phyloP scores from a whole-genome alignment of 2,113 vertebrate genomes.

The Candoia aspera region DNA sequence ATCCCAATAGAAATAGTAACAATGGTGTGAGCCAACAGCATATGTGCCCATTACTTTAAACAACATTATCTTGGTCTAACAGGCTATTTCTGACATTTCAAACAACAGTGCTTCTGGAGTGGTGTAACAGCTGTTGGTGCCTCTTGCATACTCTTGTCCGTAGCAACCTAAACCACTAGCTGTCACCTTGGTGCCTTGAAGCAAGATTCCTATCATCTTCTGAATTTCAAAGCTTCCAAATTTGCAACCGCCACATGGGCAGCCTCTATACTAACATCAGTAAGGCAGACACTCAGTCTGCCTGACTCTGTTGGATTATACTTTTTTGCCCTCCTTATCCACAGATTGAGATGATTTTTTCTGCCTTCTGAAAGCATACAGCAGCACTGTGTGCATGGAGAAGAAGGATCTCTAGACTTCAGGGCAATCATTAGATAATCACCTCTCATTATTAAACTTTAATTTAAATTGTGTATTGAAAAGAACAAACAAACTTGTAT shows the following conservation, averaged over 20 bases:
- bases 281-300: not conserved
- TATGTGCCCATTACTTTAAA: not conserved
- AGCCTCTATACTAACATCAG: not conserved
- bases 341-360: not conserved
- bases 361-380: accelerated
- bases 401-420: not conserved
- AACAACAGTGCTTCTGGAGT: not conserved
- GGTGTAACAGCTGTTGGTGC: not conserved
- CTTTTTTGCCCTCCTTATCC: not conserved
- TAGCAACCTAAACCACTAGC: not conserved
- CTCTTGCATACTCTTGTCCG: not conserved
- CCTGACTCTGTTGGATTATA: not conserved
- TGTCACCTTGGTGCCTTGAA: not conserved
- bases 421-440: slow-evolving; percentile 1
- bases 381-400: accelerated
- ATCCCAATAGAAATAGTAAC: no score
- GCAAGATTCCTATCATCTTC: not conserved
- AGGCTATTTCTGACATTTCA: not conserved
- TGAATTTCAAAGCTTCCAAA: not conserved
- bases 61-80: not conserved
- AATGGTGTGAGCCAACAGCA: not conserved
- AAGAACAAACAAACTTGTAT: slow-evolving; percentile 68
- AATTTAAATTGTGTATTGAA: slow-evolving; percentile 52
- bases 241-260: not conserved
- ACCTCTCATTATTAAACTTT: slow-evolving; percentile 61